These are phyloP conservation scores for Pluvianellus socialis DNA, from an alignment of 2,113 vertebrate genomes.

Conservation along the genomic window DNA sequence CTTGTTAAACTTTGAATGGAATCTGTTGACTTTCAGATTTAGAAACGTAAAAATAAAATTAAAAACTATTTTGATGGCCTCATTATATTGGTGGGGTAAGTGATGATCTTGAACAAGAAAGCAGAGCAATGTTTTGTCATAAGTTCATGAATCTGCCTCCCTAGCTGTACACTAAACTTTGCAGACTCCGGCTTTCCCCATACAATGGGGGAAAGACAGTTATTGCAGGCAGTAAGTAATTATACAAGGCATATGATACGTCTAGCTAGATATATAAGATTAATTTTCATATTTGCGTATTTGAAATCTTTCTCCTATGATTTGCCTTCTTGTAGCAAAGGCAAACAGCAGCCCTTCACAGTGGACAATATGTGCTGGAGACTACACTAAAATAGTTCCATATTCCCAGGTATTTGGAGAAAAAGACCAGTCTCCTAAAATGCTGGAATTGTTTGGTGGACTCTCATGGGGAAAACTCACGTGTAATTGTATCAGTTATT, in stretches of 20 bases:
- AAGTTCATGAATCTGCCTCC: neutral
- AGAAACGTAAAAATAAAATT: neutral
- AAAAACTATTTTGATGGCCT: neutral
- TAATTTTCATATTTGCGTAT: neutral
- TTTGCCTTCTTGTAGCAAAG: neutral
- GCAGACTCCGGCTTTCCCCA: neutral
- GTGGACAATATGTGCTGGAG: neutral
- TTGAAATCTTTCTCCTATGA: neutral
- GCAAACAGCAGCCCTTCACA: neutral
- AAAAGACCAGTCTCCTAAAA: neutral
- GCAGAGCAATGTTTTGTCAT: neutral
- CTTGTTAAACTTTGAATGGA: neutral
- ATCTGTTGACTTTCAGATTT: neutral
- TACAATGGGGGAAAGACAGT: neutral
- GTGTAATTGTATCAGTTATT: neutral
- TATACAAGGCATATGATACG: neutral
- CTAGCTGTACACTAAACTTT: neutral
- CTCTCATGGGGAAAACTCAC: neutral
- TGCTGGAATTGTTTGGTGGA: neutral
- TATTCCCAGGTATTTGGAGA: neutral
- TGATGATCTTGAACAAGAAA: neutral
- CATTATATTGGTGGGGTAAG: neutral
- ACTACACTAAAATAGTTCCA: neutral
- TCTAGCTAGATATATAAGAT: neutral
- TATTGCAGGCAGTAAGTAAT: neutral